Conservation (phyloP, 2,113 vertebrate genomes). For the Triplophysa rosa region DNA sequence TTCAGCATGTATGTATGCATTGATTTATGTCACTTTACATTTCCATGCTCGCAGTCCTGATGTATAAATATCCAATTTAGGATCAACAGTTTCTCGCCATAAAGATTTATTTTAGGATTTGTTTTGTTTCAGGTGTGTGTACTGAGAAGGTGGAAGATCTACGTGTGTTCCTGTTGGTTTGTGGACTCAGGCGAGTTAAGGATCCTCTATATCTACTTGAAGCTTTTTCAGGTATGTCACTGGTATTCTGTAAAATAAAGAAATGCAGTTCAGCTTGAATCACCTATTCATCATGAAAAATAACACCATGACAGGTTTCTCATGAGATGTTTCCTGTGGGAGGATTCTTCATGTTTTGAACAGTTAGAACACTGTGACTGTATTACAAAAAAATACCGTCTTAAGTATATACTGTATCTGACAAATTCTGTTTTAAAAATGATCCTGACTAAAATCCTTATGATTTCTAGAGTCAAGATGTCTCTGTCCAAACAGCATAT, state of each 20-base stretch:
- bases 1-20: constrained; percentile 25
- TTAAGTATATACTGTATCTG: not conserved
- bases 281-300: not conserved
- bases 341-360: not conserved
- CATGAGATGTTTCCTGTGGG: too few relatives aligned
- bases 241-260: not conserved
- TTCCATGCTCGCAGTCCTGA: not conserved
- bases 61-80: not conserved
- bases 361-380: not conserved
- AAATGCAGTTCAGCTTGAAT: not conserved
- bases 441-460: too few relatives aligned
- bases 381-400: not conserved
- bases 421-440: not conserved
- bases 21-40: constrained; percentile 36
- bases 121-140: constrained; percentile 39
- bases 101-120: not conserved
- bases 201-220: constrained; percentile 85
- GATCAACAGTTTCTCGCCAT: constrained; percentile 2
- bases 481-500: too few relatives aligned
- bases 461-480: too few relatives aligned
- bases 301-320: too few relatives aligned
- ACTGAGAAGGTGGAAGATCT: constrained; percentile 55
- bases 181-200: constrained; percentile 87
- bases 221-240: constrained; percentile 79
- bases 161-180: constrained; percentile 81